These are phyloP conservation scores for Charina bottae DNA, from an alignment of 2,113 vertebrate genomes.

Conservation along the genomic window DNA sequence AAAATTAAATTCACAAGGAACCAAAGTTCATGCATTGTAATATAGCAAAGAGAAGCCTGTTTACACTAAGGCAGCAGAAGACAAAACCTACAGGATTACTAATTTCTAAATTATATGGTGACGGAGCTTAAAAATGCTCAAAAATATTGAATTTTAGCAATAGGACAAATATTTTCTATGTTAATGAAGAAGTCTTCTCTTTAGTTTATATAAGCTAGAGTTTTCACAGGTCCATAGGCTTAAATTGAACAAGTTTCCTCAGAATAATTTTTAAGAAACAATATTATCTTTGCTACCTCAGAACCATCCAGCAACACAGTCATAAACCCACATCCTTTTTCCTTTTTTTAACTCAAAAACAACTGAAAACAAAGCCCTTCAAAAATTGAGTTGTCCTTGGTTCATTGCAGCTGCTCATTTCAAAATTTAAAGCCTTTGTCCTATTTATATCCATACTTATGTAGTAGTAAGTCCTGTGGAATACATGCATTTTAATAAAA, in stretches of 20 bases:
- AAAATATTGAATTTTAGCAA: not conserved
- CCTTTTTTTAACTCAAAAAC: not conserved
- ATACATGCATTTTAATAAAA: not conserved
- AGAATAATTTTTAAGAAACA: slow-evolving; percentile 2
- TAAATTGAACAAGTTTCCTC: not conserved
- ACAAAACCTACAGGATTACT: not conserved
- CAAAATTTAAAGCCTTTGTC: not conserved
- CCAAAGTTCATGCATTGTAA: not conserved
- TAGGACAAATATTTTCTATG: not conserved
- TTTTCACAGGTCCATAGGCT: not conserved
- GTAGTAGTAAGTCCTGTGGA: not conserved
- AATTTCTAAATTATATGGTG: not conserved
- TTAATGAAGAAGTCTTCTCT: not conserved
- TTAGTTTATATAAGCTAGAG: not conserved
- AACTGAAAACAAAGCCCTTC: not conserved
- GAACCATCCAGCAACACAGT: not conserved
- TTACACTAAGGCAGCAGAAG: not conserved
- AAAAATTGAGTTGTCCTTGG: not conserved
- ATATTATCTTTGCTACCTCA: not conserved
- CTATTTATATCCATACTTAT: not conserved
- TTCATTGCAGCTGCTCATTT: not conserved
- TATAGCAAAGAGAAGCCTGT: not conserved
- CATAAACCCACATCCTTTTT: not conserved
- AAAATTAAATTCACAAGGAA: not conserved
- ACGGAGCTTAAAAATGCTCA: not conserved